Base-by-base conservation (phyloP, 2,113 vertebrate genomes). In the Oenanthe oenanthe region DNA sequence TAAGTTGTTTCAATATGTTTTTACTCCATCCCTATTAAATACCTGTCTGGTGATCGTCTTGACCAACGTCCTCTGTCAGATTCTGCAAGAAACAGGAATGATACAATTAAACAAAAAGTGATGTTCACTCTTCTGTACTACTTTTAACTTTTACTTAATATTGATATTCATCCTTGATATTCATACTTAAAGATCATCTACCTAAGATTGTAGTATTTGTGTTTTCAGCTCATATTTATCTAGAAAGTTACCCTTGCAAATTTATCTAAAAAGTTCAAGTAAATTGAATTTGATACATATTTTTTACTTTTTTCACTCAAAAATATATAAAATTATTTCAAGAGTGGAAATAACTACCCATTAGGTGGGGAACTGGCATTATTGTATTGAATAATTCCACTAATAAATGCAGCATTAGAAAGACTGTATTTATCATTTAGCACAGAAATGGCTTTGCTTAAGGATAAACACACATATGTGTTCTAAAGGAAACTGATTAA, bases 11-110 rank as follows among this genome's bases (percentile, higher is more conserved):
- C 65, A 19, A 5, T 43, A 53, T 83, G 58, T 54, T 91, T 92
- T 93, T 38, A 53, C 38, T 60, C 73, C 70, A 50, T 58, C 79
- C 85, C 66, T 95, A 93, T 58, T 51, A 91, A 93, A 95, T 98
- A 99, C 99, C 99, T 99, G 99, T 98, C 94, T 99, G 98, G 96
- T 98, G 98, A 98, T 98, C 98, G 97, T 99, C 99, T 98, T 99
- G 99, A 96, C 98, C 98, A 98, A 98, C 97, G 98, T 99, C 99
- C 98, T 99, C 99, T 53, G 99, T 99, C 98, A 99, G 98, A 97
- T 99, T 99, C 99, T 99, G 96, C 32, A 97, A 97, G 75, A 97
- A 98, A 72, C 19, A 94, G 87, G 62, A 92, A 95, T 25, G 70
- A 93, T 67, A 96, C 29, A 78, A 91, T 97, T 94, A 97, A 96